A percentile compares a stretch with the other conserved stretches of the same genome.
These are phyloP conservation scores for Pachymerium ferrugineum DNA, from an alignment of 2,888 invertebrate species.

Conservation along the genomic window DNA sequence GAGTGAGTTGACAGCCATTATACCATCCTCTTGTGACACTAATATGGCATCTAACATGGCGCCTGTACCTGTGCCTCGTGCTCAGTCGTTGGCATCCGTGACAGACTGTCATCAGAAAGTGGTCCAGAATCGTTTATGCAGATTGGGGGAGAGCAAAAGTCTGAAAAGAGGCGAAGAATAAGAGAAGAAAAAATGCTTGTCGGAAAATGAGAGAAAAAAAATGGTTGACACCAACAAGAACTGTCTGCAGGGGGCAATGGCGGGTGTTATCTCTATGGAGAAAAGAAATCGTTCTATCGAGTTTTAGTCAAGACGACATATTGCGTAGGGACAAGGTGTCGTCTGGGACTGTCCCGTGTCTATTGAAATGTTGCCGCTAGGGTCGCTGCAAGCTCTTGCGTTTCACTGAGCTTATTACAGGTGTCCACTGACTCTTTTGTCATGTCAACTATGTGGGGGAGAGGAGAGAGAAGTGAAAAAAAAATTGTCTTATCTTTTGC, in stretches of 20 bases:
- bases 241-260: constrained; percentile 8
- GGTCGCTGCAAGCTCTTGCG: not conserved
- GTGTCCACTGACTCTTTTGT: constrained; percentile 15
- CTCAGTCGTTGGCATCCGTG: constrained; percentile 12
- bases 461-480: not conserved
- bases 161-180: constrained; percentile 1
- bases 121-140: constrained; percentile 13
- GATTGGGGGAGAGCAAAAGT: not conserved
- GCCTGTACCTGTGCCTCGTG: constrained; percentile 15
- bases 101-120: not conserved
- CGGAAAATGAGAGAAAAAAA: not conserved
- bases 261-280: constrained; percentile 3
- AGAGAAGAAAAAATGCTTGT: not conserved
- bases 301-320: not conserved
- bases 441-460: not conserved
- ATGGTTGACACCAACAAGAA: not conserved
- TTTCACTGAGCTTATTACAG: not conserved
- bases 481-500: not conserved
- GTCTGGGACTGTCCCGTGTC: not conserved
- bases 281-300: not conserved
- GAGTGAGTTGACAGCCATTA: constrained; percentile 11
- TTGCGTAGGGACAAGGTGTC: not conserved
- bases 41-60: constrained; percentile 18
- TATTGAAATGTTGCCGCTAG: not conserved
- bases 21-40: not conserved